Evolutionary conservation across 2,888 invertebrate species (phyloP).

Genomic region (Drosophila neotestacea): DNA sequence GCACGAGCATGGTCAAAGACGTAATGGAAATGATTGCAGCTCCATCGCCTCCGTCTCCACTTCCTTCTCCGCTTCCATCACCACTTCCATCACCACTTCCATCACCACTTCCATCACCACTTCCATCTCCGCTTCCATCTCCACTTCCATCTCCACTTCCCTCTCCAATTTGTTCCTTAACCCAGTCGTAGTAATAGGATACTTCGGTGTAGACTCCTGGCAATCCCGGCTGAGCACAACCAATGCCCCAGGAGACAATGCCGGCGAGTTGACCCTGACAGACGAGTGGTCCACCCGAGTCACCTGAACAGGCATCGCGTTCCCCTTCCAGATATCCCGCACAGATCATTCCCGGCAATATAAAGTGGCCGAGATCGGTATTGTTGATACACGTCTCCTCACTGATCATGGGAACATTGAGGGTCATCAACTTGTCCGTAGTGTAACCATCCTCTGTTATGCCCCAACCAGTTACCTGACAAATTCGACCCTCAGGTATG

Average conservation of each 20-base stretch:
- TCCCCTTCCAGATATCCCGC: constrained; percentile 90
- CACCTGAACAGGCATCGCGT: constrained; percentile 93
- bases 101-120: too few relatives aligned
- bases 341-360: constrained; percentile 90
- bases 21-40: constrained; percentile 43
- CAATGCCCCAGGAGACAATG: constrained; percentile 93
- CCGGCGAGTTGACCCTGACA: constrained; percentile 88
- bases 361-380: constrained; percentile 76
- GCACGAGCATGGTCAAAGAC: constrained; percentile 42
- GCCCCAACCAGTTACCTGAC: constrained; percentile 84
- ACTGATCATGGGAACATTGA: constrained; percentile 76
- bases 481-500: constrained; percentile 59
- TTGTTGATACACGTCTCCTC: constrained; percentile 77
- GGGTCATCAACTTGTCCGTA: constrained; percentile 68
- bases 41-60: constrained; percentile 29
- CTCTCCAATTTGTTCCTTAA: constrained; percentile 45
- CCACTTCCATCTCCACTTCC: constrained; percentile 12
- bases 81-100: constrained; percentile 15
- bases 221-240: constrained; percentile 89
- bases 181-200: constrained; percentile 70
- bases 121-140: neutral
- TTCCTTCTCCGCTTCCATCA: neutral
- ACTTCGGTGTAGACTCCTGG: constrained; percentile 93
- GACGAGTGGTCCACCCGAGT: constrained; percentile 93
- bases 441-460: constrained; percentile 61